Conservation (phyloP, 35 echinoderm and acorn worm genomes). For the Eucidaris tribuloides region DNA sequence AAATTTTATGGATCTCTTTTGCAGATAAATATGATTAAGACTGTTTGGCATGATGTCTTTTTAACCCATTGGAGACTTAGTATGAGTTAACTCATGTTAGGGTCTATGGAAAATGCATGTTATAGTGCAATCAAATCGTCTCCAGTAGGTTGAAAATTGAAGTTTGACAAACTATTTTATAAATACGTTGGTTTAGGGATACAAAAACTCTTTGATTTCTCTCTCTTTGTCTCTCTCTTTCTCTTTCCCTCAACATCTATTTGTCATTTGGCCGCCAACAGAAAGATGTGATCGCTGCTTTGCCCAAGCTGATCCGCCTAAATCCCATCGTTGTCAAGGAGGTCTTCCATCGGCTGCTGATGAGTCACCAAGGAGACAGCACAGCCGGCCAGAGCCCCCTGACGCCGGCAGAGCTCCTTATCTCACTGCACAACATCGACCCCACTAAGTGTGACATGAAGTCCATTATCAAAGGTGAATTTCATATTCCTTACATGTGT, state of each 20-base stretch:
- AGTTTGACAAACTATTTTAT: not conserved
- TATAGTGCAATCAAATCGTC: too few relatives aligned
- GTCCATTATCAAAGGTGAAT: conserved; percentile 94
- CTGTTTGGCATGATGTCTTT: too few relatives aligned
- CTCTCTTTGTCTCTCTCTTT: not conserved
- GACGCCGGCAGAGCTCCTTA: conserved; percentile 84
- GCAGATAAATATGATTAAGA: too few relatives aligned
- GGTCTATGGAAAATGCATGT: too few relatives aligned
- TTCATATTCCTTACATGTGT: not conserved
- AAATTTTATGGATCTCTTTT: too few relatives aligned
- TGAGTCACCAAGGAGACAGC: conserved; percentile 96
- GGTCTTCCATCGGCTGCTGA: conserved; percentile 89
- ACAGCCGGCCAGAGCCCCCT: conserved; percentile 92
- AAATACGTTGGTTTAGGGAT: not conserved
- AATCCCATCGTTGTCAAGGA: conserved; percentile 97
- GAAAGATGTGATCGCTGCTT: conserved; percentile 93
- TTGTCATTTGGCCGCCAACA: not conserved
- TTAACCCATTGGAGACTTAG: too few relatives aligned
- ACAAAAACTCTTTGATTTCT: not conserved
- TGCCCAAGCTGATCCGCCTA: conserved; percentile 93
- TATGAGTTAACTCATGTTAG: too few relatives aligned
- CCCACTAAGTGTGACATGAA: conserved; percentile 96
- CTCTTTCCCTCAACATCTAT: not conserved
- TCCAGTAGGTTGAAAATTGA: too few relatives aligned
- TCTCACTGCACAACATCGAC: conserved; percentile 93